Conservation (phyloP, 1,140 invertebrate genomes). For the Danaus melanippus region DNA sequence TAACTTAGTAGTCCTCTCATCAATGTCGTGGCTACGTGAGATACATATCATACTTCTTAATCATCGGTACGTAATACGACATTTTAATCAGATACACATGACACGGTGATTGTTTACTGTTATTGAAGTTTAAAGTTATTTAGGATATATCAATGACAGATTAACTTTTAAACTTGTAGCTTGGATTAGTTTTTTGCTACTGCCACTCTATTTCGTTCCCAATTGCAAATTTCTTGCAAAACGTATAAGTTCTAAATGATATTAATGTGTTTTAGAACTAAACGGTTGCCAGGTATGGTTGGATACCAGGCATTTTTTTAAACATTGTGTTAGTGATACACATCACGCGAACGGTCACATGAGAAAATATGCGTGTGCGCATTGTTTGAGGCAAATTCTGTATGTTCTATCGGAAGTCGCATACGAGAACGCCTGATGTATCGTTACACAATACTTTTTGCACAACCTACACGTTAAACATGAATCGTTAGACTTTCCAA, state of each 20-base stretch:
- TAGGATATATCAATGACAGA: too few relatives aligned
- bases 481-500: background rate
- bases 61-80: too few relatives aligned
- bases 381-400: conserved; percentile 20
- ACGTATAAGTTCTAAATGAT: conserved; percentile 7
- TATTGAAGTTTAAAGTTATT: too few relatives aligned
- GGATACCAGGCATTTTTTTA: conserved; percentile 6
- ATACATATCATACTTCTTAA: conserved; percentile 6
- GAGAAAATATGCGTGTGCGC: conserved; percentile 20
- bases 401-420: conserved; percentile 29
- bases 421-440: conserved; percentile 22
- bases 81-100: conserved; percentile 1
- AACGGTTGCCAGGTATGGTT: conserved; percentile 7
- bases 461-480: conserved; percentile 14
- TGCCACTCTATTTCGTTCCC: conserved; percentile 7
- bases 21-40: conserved; percentile 2
- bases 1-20: conserved; percentile 1
- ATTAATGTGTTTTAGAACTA: conserved; percentile 11
- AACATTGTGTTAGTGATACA: conserved; percentile 18
- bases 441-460: conserved; percentile 30
- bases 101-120: background rate
- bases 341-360: conserved; percentile 18
- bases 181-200: conserved; percentile 1
- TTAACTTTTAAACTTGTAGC: too few relatives aligned
- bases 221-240: conserved; percentile 16